phyloP scores from a whole-genome alignment of 2,113 vertebrate genomes.

The Eulacestoma nigropectus region DNA sequence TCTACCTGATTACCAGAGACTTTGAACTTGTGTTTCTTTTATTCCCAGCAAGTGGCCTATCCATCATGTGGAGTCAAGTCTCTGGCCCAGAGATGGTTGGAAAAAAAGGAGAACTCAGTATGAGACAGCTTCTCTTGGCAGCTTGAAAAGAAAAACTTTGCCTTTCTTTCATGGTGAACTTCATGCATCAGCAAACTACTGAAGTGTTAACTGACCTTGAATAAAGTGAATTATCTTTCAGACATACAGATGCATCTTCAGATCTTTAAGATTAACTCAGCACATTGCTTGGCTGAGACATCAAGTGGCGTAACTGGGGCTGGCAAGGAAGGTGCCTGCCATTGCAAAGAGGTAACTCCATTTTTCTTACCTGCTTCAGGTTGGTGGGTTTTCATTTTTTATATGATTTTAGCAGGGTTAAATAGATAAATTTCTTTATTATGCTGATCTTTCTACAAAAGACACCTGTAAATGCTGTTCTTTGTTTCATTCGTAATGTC shows the following conservation, averaged over 20 bases:
- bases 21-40: not conserved
- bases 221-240: not conserved
- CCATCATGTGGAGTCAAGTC: not conserved
- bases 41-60: constrained; percentile 3
- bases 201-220: not conserved
- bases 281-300: not conserved
- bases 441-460: not conserved
- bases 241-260: not conserved
- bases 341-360: not conserved
- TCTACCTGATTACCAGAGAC: not conserved
- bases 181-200: not conserved
- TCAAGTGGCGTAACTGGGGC: not conserved
- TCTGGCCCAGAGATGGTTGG: not conserved
- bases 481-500: not conserved
- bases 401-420: not conserved
- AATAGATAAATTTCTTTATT: not conserved
- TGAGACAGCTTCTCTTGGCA: not conserved
- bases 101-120: not conserved
- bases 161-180: not conserved
- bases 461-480: not conserved
- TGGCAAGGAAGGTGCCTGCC: not conserved
- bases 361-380: not conserved
- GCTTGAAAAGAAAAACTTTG: not conserved
- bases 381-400: not conserved
- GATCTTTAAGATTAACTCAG: not conserved